Percentiles rank a stretch among this genome's conserved stretches.
These are phyloP conservation scores for Enteromius radiatus DNA, from an alignment of 2,797 vertebrate genomes.

Conservation along the genomic window DNA sequence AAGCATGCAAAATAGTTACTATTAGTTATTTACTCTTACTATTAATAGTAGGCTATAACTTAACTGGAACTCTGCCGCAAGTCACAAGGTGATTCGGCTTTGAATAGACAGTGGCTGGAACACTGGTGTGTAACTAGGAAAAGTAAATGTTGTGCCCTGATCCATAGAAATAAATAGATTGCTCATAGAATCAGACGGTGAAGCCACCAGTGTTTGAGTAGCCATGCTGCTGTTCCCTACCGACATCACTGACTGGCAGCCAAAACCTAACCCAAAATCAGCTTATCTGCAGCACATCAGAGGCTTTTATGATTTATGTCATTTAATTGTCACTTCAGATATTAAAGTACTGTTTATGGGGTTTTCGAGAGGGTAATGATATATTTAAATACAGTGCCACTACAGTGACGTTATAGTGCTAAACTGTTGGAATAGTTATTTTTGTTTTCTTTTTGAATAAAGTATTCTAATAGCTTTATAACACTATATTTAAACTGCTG, in stretches of 20 bases:
- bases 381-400: too few species aligned
- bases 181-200: neutral
- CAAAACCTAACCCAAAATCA: neutral
- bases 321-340: too few species aligned
- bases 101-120: slow-evolving; percentile 6
- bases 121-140: neutral
- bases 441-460: too few species aligned
- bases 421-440: too few species aligned
- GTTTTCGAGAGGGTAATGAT: too few species aligned
- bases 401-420: too few species aligned
- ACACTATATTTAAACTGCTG: too few species aligned
- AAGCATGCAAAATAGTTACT: neutral
- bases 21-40: too few species aligned
- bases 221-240: neutral
- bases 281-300: neutral
- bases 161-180: neutral
- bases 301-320: neutral
- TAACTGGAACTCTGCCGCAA: neutral
- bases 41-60: too few species aligned
- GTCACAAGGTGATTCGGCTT: neutral
- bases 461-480: too few species aligned
- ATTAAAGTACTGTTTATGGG: too few species aligned
- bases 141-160: neutral
- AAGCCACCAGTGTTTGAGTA: neutral
- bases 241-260: neutral